Percentiles rank a stretch among this genome's conserved stretches.
Evolutionary conservation across 2,113 vertebrate genomes (phyloP).

Genomic region (Marmota flaviventris): DNA sequence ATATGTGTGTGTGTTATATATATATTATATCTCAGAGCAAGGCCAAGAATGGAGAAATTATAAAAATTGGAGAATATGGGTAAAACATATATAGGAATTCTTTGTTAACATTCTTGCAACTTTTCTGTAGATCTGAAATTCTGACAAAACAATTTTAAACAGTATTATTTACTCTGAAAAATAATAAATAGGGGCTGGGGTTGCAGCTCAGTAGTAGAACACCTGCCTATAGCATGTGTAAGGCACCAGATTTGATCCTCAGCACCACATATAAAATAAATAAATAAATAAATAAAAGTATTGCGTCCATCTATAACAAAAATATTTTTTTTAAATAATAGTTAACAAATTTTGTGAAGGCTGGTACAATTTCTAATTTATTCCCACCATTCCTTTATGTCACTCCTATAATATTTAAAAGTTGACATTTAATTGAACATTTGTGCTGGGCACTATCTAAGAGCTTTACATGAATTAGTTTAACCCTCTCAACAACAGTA

Average conservation of each 20-base stretch:
- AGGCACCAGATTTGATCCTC: too few species aligned
- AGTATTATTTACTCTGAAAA: constrained; percentile 16
- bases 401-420: neutral
- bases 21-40: neutral
- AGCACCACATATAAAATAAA: too few species aligned
- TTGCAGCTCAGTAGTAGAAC: too few species aligned
- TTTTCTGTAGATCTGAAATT: constrained; percentile 31
- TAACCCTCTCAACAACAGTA: constrained; percentile 20
- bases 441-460: constrained; percentile 17
- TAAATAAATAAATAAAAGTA: too few species aligned
- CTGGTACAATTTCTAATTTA: neutral
- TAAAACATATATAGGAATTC: neutral
- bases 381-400: constrained; percentile 12
- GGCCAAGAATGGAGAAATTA: neutral
- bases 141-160: neutral
- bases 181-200: neutral
- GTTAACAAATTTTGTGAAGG: neutral
- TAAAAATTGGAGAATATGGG: neutral
- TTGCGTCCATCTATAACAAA: too few species aligned
- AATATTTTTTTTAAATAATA: too few species aligned
- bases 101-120: constrained; percentile 50
- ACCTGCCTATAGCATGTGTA: too few species aligned
- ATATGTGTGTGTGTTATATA: too few species aligned
- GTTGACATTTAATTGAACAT: neutral
- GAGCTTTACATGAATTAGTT: constrained; percentile 11